These are phyloP conservation scores for Ceratosolen fusciceps DNA, from an alignment of 1,140 invertebrate species.

Conservation along the genomic window DNA sequence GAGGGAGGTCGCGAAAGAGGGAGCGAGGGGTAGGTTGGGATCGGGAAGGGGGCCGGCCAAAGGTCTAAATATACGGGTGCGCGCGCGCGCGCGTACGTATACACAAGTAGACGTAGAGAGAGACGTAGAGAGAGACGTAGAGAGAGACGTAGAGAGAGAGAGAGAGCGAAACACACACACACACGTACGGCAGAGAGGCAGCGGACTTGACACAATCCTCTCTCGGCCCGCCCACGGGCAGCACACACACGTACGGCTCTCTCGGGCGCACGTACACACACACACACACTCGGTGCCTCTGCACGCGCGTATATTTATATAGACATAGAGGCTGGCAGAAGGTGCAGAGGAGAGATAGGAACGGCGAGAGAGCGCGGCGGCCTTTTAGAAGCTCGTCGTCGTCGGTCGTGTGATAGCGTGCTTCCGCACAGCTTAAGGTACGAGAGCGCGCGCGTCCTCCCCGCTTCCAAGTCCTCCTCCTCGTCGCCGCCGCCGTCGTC, in stretches of 20 bases:
- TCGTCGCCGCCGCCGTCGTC: neutral
- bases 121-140: too few relatives aligned
- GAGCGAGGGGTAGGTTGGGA: neutral
- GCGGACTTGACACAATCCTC: too few relatives aligned
- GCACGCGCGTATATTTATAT: neutral
- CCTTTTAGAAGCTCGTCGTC: constrained; percentile 35
- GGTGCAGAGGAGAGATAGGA: neutral
- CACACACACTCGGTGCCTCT: neutral
- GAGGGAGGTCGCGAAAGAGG: neutral
- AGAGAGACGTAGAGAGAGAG: too few relatives aligned
- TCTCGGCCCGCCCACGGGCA: too few relatives aligned
- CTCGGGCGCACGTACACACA: neutral
- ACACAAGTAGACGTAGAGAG: too few relatives aligned
- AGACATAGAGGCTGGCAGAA: neutral
- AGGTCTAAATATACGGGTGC: too few relatives aligned
- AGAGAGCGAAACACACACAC: too few relatives aligned
- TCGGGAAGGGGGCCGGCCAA: too few relatives aligned
- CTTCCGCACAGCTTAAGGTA: neutral
- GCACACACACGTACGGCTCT: too few relatives aligned
- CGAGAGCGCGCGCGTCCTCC: constrained; percentile 1
- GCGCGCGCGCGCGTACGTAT: too few relatives aligned
- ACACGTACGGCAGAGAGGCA: too few relatives aligned
- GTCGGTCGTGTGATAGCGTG: constrained; percentile 16
- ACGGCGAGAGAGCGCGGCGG: constrained; percentile 8
- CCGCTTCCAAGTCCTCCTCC: neutral